A percentile compares a stretch with the other conserved stretches of the same genome.
phyloP scores from a whole-genome alignment of 2,888 invertebrate species.

The Augochlorella aurata region DNA sequence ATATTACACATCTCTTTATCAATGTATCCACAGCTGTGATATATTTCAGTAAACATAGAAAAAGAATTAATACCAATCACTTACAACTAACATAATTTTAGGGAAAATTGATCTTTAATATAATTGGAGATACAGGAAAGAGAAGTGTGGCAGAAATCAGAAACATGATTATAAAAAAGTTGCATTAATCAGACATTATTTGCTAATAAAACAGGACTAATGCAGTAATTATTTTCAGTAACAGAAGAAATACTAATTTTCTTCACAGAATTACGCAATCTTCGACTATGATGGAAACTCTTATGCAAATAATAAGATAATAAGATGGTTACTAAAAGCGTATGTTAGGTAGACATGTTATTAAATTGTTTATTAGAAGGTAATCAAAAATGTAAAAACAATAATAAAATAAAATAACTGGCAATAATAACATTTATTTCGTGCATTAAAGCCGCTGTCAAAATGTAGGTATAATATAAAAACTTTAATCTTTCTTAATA shows the following conservation, averaged over 20 bases:
- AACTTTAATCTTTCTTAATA: not conserved
- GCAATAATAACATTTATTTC: too few relatives aligned
- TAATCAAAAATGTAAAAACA: too few relatives aligned
- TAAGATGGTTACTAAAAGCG: too few relatives aligned
- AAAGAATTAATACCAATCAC: not conserved
- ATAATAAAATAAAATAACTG: not conserved
- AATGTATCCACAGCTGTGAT: too few relatives aligned
- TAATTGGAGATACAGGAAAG: not conserved
- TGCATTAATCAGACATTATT: not conserved
- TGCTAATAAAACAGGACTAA: too few relatives aligned
- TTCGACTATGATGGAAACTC: not conserved
- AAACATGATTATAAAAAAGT: not conserved
- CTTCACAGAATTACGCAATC: not conserved
- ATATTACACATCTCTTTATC: not conserved
- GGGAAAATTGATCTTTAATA: not conserved
- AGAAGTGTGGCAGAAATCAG: not conserved
- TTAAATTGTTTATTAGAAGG: too few relatives aligned
- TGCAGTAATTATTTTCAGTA: not conserved
- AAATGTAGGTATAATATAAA: not conserved
- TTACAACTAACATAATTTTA: not conserved
- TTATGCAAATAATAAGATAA: constrained; percentile 2
- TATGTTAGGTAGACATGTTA: too few relatives aligned
- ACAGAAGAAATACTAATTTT: not conserved
- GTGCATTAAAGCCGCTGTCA: not conserved
- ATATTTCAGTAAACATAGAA: not conserved